A percentile compares a stretch with the other conserved stretches of the same genome.
These are phyloP conservation scores for Montipora efflorescens DNA, from an alignment of 64 coral and sea anemone genomes.

Conservation along the genomic window DNA sequence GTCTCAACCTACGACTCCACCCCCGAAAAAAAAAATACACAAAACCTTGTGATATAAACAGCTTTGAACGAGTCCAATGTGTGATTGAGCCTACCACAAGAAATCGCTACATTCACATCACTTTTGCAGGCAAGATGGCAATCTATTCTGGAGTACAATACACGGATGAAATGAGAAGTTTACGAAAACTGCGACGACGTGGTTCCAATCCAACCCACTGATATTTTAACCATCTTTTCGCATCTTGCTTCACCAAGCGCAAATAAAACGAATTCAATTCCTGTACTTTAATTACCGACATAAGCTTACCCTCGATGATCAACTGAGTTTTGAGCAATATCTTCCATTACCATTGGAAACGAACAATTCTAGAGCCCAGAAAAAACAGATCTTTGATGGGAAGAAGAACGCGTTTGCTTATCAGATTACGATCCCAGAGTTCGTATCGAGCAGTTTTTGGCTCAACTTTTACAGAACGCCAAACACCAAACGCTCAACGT, in stretches of 20 bases:
- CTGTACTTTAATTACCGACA: background rate
- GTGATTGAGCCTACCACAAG: too few relatives aligned
- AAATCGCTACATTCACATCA: background rate
- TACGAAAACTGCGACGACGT: background rate
- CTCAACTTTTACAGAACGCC: too few relatives aligned
- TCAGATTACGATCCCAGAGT: conserved; percentile 12
- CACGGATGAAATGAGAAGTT: background rate
- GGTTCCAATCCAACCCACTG: too few relatives aligned
- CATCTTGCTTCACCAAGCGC: background rate
- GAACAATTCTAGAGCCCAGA: background rate
- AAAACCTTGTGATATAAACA: too few relatives aligned
- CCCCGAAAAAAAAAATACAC: too few relatives aligned
- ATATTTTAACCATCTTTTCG: background rate
- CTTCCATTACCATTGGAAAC: background rate
- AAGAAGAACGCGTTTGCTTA: background rate
- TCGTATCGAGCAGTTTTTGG: background rate
- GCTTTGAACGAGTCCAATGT: too few relatives aligned
- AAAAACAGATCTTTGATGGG: background rate
- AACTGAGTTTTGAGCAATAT: background rate
- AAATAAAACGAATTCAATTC: background rate
- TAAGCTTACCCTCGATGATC: conserved; percentile 35
- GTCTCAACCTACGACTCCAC: too few relatives aligned
- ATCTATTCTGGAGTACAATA: background rate
- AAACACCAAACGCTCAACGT: too few relatives aligned
- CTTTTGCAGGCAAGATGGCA: background rate